Percentiles rank a stretch among this genome's conserved stretches.
These are phyloP conservation scores for Ostrea edulis DNA, from an alignment of 1,140 invertebrate species.

Conservation along the genomic window DNA sequence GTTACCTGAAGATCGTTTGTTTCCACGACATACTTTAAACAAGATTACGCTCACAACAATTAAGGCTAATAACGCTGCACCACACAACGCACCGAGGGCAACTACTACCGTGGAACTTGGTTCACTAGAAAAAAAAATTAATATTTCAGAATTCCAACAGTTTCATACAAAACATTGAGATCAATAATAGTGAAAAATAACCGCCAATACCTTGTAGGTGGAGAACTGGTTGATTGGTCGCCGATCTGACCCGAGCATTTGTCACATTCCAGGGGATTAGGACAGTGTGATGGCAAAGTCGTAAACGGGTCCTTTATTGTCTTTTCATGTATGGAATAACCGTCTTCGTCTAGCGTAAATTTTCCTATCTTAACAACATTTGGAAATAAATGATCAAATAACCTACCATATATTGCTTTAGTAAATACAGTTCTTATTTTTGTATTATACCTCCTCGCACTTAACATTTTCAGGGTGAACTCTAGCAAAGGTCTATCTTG, in stretches of 20 bases:
- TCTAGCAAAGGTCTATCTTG: no score
- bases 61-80: neutral
- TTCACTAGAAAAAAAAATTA: neutral
- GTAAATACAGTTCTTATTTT: no score
- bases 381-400: no score
- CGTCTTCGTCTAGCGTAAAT: neutral
- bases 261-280: neutral
- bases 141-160: neutral
- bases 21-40: neutral
- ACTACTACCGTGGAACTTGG: neutral
- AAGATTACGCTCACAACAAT: neutral
- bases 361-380: neutral
- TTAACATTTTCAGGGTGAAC: no score
- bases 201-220: neutral
- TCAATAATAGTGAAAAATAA: neutral
- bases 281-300: conserved; percentile 2
- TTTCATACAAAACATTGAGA: neutral
- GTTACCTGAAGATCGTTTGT: neutral
- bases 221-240: neutral
- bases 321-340: neutral
- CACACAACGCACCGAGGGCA: neutral
- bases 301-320: neutral
- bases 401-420: no score
- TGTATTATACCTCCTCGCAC: no score
- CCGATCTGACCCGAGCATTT: neutral